Conservation (phyloP, 2,113 vertebrate genomes). For the Microcebus griseorufus region DNA sequence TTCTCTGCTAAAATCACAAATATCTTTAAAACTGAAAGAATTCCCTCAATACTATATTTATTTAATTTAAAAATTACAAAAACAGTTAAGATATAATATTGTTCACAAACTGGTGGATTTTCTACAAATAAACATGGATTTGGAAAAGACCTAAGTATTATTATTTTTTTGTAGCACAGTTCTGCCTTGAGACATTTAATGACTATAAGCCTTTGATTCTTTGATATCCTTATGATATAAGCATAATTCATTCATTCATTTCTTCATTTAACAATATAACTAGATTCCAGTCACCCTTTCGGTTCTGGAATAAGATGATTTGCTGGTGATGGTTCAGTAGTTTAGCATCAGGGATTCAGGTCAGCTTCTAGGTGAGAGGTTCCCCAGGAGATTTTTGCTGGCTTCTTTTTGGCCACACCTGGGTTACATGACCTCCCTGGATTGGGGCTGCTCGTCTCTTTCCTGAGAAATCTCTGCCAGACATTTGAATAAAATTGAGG, state of each 20-base stretch:
- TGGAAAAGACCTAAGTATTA: background rate
- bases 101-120: background rate
- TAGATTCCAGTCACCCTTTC: background rate
- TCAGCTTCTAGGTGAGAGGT: background rate
- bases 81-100: background rate
- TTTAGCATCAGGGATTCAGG: rapidly evolving
- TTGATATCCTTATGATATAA: background rate
- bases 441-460: background rate
- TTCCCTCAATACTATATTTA: background rate
- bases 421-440: background rate
- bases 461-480: background rate
- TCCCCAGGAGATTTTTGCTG: no score
- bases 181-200: background rate
- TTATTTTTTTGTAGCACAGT: background rate
- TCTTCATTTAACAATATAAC: background rate
- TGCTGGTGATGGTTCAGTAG: background rate
- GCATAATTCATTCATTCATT: background rate
- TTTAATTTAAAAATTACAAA: background rate
- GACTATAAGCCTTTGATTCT: background rate
- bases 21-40: background rate
- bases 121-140: background rate
- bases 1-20: background rate
- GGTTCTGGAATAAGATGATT: background rate
- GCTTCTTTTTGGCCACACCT: rapidly evolving
- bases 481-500: background rate